A percentile compares a stretch with the other conserved stretches of the same genome.
Evolutionary conservation across 2,113 vertebrate species (phyloP).

Genomic region (Macaca nemestrina): DNA sequence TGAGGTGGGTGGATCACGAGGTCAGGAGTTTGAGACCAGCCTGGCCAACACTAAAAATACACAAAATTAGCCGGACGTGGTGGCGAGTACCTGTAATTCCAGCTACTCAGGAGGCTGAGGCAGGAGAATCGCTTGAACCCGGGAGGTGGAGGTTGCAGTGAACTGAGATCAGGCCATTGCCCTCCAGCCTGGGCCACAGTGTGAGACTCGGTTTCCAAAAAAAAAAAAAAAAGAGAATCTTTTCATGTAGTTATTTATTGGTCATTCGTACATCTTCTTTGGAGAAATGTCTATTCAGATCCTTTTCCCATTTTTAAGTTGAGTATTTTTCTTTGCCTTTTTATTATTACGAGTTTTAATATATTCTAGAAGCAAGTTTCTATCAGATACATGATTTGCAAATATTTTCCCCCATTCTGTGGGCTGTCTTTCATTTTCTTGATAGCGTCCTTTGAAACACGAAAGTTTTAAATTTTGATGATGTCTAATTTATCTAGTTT

Average conservation of each 20-base stretch:
- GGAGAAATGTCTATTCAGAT: neutral
- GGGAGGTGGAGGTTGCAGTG: too few relatives aligned
- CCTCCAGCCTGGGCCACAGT: too few relatives aligned
- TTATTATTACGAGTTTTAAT: neutral
- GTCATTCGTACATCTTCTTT: neutral
- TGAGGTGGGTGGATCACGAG: too few relatives aligned
- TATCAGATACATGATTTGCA: neutral
- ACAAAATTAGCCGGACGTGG: too few relatives aligned
- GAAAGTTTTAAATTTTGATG: neutral
- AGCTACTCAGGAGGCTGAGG: too few relatives aligned
- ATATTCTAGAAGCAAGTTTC: neutral
- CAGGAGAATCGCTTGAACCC: too few relatives aligned
- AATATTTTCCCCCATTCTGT: neutral
- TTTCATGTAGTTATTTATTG: neutral
- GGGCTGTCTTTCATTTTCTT: constrained; percentile 3
- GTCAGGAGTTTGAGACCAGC: too few relatives aligned
- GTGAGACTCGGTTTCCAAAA: too few relatives aligned
- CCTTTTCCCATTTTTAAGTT: constrained; percentile 18
- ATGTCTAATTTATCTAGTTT: neutral
- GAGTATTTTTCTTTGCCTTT: neutral
- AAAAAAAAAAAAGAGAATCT: neutral
- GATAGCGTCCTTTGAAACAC: neutral
- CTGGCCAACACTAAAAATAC: too few relatives aligned
- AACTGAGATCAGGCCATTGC: too few relatives aligned
- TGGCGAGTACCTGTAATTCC: too few relatives aligned